phyloP scores from a whole-genome alignment of 2,797 vertebrate genomes.

The Scomberomorus guttatus region DNA sequence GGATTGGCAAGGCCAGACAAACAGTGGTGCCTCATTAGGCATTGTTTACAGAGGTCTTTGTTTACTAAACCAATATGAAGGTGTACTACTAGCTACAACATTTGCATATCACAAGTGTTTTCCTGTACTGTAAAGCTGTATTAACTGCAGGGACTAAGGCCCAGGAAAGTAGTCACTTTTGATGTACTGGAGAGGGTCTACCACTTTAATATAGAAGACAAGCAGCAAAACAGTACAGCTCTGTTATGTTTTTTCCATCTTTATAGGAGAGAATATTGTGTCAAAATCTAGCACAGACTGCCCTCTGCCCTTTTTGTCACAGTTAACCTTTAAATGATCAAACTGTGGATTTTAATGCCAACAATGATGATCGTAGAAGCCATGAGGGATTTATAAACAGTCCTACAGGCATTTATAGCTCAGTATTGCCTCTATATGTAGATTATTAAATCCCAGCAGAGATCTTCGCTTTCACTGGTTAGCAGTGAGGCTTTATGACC shows the following conservation, averaged over 20 bases:
- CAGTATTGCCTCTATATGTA: constrained; percentile 40
- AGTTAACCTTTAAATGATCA: constrained; percentile 39
- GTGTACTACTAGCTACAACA: not conserved
- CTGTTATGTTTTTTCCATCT: not conserved
- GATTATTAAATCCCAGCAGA: constrained; percentile 47
- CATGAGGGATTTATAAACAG: constrained; percentile 40
- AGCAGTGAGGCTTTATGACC: constrained; percentile 31
- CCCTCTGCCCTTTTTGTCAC: constrained; percentile 28
- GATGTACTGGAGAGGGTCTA: not conserved
- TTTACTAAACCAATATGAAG: constrained; percentile 27
- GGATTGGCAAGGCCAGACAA: constrained; percentile 28
- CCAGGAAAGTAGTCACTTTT: constrained; percentile 1
- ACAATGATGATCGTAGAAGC: constrained; percentile 40
- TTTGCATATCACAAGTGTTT: constrained; percentile 19
- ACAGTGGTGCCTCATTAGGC: constrained; percentile 50
- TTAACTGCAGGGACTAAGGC: not conserved
- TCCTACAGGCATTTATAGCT: constrained; percentile 41
- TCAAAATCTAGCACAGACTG: constrained; percentile 22
- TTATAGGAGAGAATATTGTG: constrained; percentile 31
- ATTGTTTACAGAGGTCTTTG: constrained; percentile 29
- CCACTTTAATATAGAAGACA: not conserved
- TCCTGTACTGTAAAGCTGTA: not conserved
- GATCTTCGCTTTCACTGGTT: constrained; percentile 31
- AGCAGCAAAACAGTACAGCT: not conserved
- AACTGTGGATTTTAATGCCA: constrained; percentile 33